A percentile compares a stretch with the other conserved stretches of the same genome.
phyloP scores from a whole-genome alignment of 2,888 invertebrate genomes.

The Acronicta psi region DNA sequence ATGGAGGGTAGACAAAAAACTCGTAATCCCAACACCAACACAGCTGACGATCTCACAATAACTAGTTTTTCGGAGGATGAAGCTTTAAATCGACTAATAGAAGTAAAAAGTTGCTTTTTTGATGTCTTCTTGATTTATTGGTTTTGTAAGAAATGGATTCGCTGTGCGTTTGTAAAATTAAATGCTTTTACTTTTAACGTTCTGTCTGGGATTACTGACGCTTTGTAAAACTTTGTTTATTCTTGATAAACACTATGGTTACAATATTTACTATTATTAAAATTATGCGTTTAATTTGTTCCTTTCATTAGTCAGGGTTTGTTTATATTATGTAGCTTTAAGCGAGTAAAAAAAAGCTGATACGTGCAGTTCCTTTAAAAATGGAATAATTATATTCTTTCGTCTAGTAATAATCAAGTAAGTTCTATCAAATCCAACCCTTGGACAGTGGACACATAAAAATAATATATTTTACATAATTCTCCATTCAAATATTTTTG shows the following conservation, averaged over 20 bases:
- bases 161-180: constrained; percentile 39
- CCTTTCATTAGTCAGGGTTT: too few species aligned
- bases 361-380: background rate
- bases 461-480: constrained; percentile 33
- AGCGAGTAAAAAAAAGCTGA: background rate
- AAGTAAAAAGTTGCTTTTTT: constrained; percentile 34
- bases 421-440: constrained; percentile 7
- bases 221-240: too few species aligned
- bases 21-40: constrained; percentile 85
- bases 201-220: background rate
- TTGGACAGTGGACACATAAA: constrained; percentile 11
- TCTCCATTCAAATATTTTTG: constrained; percentile 66
- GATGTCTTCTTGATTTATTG: constrained; percentile 41
- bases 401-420: background rate
- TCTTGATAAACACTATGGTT: too few species aligned
- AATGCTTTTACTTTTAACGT: constrained; percentile 4
- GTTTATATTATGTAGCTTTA: background rate
- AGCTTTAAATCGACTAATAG: constrained; percentile 50
- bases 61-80: constrained; percentile 57
- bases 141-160: constrained; percentile 41
- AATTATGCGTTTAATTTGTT: too few species aligned
- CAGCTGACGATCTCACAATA: constrained; percentile 81
- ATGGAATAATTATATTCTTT: constrained; percentile 7
- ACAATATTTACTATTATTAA: too few species aligned
- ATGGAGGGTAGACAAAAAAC: constrained; percentile 79